Evolutionary conservation across 2,888 invertebrate genomes (phyloP).

Genomic region (Polyommatus iphigenia): DNA sequence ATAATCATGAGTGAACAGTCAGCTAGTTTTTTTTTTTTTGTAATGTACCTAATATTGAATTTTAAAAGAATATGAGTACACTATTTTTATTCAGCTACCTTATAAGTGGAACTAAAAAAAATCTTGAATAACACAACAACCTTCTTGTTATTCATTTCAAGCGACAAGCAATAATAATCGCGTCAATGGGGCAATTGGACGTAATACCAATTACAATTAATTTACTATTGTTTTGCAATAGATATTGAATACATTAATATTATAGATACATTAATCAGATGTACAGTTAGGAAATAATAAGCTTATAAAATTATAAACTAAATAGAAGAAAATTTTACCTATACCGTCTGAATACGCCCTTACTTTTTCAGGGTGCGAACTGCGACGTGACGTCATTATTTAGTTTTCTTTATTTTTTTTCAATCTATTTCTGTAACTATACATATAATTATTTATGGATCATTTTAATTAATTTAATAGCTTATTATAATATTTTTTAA

Average conservation of each 20-base stretch:
- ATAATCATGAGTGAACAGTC: no score
- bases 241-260: not conserved
- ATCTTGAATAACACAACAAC: not conserved
- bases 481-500: not conserved
- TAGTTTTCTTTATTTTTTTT: not conserved
- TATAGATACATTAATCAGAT: not conserved
- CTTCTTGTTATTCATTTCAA: not conserved
- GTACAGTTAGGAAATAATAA: no score
- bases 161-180: not conserved
- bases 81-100: no score
- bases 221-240: not conserved
- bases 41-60: no score
- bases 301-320: no score
- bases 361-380: no score
- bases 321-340: not conserved
- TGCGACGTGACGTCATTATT: not conserved
- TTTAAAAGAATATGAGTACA: no score
- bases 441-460: not conserved
- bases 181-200: not conserved
- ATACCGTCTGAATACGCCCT: no score
- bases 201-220: constrained; percentile 4
- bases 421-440: not conserved
- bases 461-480: not conserved
- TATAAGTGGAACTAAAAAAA: no score
- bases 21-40: no score